Evolutionary conservation across 1,140 invertebrate species (phyloP).

Genomic region (Cotesia glomerata): DNA sequence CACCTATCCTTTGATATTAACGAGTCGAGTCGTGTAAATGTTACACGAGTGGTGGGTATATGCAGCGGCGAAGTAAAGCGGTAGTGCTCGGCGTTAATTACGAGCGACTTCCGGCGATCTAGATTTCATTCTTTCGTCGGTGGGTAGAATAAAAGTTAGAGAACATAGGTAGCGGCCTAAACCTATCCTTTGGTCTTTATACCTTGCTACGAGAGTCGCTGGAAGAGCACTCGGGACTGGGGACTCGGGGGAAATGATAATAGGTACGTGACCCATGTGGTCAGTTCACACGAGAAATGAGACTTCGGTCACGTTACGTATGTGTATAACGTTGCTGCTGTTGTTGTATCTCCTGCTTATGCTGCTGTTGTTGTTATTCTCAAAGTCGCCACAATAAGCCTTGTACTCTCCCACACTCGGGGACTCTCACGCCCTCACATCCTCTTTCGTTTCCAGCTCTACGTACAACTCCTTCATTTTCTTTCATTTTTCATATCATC

Average conservation of each 20-base stretch:
- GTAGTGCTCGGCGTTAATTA: conserved; percentile 58
- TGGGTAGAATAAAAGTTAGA: background rate
- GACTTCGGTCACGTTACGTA: conserved; percentile 37
- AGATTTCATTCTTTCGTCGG: conserved; percentile 61
- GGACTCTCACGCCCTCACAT: conserved; percentile 64
- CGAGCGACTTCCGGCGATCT: conserved; percentile 63
- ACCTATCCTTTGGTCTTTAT: no score
- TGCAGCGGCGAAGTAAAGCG: background rate
- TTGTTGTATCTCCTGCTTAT: no score
- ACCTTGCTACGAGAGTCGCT: no score
- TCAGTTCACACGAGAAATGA: conserved; percentile 65
- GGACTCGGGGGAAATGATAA: conserved; percentile 59
- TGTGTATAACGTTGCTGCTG: conserved; percentile 6
- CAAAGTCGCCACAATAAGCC: conserved; percentile 54
- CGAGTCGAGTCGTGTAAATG: no score
- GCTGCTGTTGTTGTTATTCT: conserved; percentile 11
- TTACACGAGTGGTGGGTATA: no score
- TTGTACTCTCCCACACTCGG: conserved; percentile 64
- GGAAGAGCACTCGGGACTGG: background rate
- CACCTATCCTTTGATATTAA: no score
- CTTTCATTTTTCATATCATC: conserved; percentile 8
- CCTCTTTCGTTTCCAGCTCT: conserved; percentile 46
- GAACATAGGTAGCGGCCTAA: background rate
- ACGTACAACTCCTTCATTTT: conserved; percentile 12
- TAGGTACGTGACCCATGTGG: conserved; percentile 65